These are phyloP conservation scores for Oncorhynchus keta DNA, from an alignment of 2,113 vertebrate genomes.

Conservation along the genomic window DNA sequence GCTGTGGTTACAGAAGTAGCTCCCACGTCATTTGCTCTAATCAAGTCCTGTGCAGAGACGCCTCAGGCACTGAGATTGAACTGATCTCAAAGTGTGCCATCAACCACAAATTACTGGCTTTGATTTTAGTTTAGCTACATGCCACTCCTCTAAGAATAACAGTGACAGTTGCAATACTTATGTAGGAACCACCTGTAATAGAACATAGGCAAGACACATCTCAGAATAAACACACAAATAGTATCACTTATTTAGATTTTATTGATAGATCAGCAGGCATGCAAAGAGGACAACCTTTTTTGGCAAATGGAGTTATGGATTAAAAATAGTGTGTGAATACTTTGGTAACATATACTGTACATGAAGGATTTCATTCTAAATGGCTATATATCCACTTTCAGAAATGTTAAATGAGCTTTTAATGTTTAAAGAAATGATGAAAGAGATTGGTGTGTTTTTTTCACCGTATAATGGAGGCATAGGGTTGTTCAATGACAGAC, in stretches of 20 bases:
- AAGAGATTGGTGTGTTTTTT: too few relatives aligned
- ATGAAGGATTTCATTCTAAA: too few relatives aligned
- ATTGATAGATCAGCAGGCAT: neutral
- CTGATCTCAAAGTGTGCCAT: constrained; percentile 80
- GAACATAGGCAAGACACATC: constrained; percentile 47
- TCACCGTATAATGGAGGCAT: too few relatives aligned
- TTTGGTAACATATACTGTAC: too few relatives aligned
- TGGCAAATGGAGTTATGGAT: too few relatives aligned
- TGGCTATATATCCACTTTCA: too few relatives aligned
- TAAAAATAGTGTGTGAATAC: too few relatives aligned
- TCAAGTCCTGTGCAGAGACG: constrained; percentile 76
- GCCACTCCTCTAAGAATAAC: constrained; percentile 78
- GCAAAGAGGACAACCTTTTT: too few relatives aligned
- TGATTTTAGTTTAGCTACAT: constrained; percentile 83
- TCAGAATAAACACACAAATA: constrained; percentile 9
- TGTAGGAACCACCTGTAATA: constrained; percentile 67
- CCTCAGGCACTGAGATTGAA: constrained; percentile 78
- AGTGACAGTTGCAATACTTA: constrained; percentile 71
- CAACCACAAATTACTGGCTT: constrained; percentile 84
- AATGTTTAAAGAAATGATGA: too few relatives aligned
- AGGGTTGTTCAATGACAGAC: too few relatives aligned
- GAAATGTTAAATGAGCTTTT: too few relatives aligned
- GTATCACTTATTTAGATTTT: constrained; percentile 1
- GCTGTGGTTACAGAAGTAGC: constrained; percentile 79
- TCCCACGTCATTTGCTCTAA: constrained; percentile 82